These are phyloP conservation scores for Tenthredo mesomela DNA, from an alignment of 2,888 invertebrate genomes.

Conservation along the genomic window DNA sequence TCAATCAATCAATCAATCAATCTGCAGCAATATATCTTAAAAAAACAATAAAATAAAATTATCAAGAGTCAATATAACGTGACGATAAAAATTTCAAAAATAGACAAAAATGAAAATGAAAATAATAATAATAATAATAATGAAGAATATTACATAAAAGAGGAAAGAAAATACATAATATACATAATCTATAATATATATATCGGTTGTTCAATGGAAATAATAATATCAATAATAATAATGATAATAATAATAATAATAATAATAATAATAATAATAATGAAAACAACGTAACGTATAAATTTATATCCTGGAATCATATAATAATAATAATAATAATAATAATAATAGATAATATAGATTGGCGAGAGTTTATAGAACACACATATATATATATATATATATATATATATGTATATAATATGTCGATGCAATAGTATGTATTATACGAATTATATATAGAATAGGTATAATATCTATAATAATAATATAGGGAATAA, in stretches of 20 bases:
- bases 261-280: slow-evolving; percentile 63
- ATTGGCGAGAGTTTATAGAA: background rate
- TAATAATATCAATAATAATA: background rate
- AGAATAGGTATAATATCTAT: no score
- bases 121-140: slow-evolving; percentile 10
- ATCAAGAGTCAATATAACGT: slow-evolving; percentile 46
- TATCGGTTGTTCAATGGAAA: background rate
- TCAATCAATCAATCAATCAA: slow-evolving; percentile 40
- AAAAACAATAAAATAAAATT: slow-evolving; percentile 50
- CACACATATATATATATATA: background rate
- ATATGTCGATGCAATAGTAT: no score
- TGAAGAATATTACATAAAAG: background rate
- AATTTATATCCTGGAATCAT: slow-evolving; percentile 62
- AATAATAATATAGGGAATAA: background rate
- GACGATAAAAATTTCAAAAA: slow-evolving; percentile 44
- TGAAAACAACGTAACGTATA: slow-evolving; percentile 64
- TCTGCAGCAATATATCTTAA: slow-evolving; percentile 28
- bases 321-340: slow-evolving; percentile 65
- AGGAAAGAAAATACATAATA: slow-evolving; percentile 1
- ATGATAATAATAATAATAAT: background rate
- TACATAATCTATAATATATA: background rate
- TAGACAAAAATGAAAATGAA: background rate
- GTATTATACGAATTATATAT: no score
- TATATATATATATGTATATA: background rate
- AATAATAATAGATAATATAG: slow-evolving; percentile 55